These are phyloP conservation scores for Agapostemon virescens DNA, from an alignment of 2,888 invertebrate genomes.

Conservation along the genomic window DNA sequence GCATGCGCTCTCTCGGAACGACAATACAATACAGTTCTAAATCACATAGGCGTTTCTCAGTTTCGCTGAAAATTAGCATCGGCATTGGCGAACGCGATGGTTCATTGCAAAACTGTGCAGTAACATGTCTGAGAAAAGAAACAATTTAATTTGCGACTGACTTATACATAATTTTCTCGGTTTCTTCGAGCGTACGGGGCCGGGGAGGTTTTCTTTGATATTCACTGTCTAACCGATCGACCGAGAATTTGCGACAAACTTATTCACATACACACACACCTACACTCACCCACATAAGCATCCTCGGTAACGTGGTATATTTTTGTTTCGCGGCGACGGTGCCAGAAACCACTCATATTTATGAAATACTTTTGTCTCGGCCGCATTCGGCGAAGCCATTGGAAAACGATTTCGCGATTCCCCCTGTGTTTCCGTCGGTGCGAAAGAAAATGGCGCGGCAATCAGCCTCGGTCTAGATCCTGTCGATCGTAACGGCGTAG, in stretches of 20 bases:
- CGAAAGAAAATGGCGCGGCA: neutral
- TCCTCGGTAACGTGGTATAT: constrained; percentile 59
- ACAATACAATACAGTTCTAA: neutral
- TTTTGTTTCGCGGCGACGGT: constrained; percentile 60
- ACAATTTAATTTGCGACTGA: constrained; percentile 16
- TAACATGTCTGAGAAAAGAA: neutral
- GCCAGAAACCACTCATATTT: constrained; percentile 67
- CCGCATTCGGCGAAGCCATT: neutral
- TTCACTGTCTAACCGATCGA: constrained; percentile 31
- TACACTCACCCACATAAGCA: constrained; percentile 13
- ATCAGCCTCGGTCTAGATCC: constrained; percentile 18
- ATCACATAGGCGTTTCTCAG: neutral
- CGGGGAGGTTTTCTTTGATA: constrained; percentile 20
- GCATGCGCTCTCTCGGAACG: neutral
- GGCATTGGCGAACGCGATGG: neutral
- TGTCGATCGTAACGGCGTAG: constrained; percentile 21
- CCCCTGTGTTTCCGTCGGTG: no score
- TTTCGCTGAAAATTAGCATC: neutral
- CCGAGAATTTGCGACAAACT: constrained; percentile 36
- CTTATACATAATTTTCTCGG: neutral
- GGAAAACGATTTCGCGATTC: constrained; percentile 17
- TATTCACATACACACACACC: neutral
- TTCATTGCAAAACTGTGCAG: constrained; percentile 1
- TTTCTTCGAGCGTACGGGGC: neutral
- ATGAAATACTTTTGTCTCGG: constrained; percentile 65